Evolutionary conservation across 1,140 invertebrate genomes (phyloP), one percentile per base, ranked within the genome.

Genomic region (Varroa destructor): DNA sequence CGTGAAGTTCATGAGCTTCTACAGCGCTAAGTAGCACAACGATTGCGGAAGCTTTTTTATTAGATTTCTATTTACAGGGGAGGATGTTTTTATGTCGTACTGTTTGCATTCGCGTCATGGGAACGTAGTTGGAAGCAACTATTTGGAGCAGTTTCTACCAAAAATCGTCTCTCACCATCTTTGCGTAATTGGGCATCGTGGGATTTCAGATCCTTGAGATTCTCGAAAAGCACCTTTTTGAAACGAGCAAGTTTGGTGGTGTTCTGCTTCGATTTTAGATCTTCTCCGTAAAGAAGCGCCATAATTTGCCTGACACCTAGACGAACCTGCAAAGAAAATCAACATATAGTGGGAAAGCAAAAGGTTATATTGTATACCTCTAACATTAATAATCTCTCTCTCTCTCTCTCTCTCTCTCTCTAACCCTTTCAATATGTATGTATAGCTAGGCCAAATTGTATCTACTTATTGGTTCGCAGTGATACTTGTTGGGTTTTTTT

Each of bases 181-280:
- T 40, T 43, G 40, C 61, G 61, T 43, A 67, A 37, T 37, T 67
- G 40, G 1, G 61, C 12, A 37, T 67, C 61, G 61, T 46, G 40
- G 12, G 61, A 67, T 14, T 43, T 46, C 1, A 67, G 40, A 43
- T 67, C 61, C 8, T 46, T 67, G 37, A 67, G 40, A 37, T 40
- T 46, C 40, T 67, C 61, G 61, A 67, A 67, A n/a, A 67, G 61
- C 2, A 67, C 61, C 46, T 67, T 67, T 40, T 67, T 67, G 61
- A 67, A 67, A 37, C 61, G 61, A 67, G 61, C 61, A 12, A 67
- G 61, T 40, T 67, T 67, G 12, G 40, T 12, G 46, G 61, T 46
- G 37, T 67, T 67, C 46, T 67, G 61, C 46, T 67, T 67, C 10
- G 61, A 43, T 67, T 67, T 67, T 40, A 67, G 37, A 8, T 37